phyloP scores from a whole-genome alignment of 35 echinoderm and acorn worm genomes.

The Patiria miniata region DNA sequence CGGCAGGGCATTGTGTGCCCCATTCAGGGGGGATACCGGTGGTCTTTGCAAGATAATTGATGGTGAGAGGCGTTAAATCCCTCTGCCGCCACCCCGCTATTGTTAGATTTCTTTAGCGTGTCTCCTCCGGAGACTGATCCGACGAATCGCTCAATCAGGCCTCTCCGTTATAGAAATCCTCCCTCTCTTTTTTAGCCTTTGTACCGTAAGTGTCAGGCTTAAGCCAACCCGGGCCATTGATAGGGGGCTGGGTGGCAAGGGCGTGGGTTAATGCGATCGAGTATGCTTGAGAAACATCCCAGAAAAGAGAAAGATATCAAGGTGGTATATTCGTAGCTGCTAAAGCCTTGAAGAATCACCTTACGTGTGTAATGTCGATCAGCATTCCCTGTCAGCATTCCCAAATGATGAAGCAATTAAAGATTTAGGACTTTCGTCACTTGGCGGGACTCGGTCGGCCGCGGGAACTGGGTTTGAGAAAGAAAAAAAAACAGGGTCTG shows the following conservation, averaged over 20 bases:
- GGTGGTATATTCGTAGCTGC: too few species aligned
- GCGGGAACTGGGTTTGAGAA: not conserved
- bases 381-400: not conserved
- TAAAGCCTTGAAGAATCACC: too few species aligned
- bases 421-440: slow-evolving; percentile 22
- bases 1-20: not conserved
- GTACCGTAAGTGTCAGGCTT: not conserved
- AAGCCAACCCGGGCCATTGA: not conserved
- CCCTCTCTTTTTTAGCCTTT: not conserved
- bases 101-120: slow-evolving; percentile 8
- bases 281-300: not conserved
- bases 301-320: too few species aligned
- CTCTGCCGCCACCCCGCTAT: slow-evolving; percentile 10
- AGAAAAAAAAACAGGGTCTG: not conserved
- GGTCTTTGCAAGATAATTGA: slow-evolving; percentile 22
- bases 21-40: slow-evolving; percentile 1
- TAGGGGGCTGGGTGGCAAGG: not conserved
- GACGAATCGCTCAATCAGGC: slow-evolving; percentile 1
- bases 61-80: slow-evolving; percentile 17
- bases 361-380: too few species aligned
- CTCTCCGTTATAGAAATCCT: not conserved
- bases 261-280: not conserved
- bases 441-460: not conserved
- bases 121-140: slow-evolving; percentile 13
- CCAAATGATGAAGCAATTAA: slow-evolving; percentile 25